phyloP scores from a whole-genome alignment of 2,113 vertebrate species.

The Pollachius pollachius region DNA sequence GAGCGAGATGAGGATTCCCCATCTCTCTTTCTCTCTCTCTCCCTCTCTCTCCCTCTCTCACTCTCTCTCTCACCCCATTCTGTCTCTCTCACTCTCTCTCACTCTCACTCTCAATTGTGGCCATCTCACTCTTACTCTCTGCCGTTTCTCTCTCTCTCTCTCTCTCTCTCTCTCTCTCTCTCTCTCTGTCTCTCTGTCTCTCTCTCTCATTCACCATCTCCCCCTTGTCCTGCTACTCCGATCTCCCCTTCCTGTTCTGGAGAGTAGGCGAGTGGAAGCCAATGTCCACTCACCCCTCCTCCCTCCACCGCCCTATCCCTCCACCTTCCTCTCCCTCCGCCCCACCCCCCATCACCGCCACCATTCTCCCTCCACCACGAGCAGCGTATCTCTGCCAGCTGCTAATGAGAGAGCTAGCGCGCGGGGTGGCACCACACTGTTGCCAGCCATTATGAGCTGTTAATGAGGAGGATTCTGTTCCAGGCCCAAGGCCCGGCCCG shows the following conservation, averaged over 20 bases:
- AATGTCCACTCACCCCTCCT: conserved; percentile 84
- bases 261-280: conserved; percentile 77
- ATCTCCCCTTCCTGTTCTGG: conserved; percentile 68
- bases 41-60: conserved; percentile 56
- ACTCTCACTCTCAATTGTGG: conserved; percentile 50
- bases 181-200: conserved; percentile 51
- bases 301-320: conserved; percentile 72
- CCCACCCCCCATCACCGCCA: too few species aligned
- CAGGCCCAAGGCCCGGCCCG: conserved; percentile 71
- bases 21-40: conserved; percentile 26
- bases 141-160: conserved; percentile 63
- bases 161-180: conserved; percentile 51
- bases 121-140: conserved; percentile 47
- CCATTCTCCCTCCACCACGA: too few species aligned
- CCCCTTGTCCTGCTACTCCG: conserved; percentile 44
- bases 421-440: conserved; percentile 64
- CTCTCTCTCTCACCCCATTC: conserved; percentile 56
- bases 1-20: conserved; percentile 83
- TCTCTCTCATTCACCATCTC: conserved; percentile 42
- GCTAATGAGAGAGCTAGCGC: conserved; percentile 83
- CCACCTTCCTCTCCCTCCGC: too few species aligned
- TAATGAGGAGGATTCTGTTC: conserved; percentile 87
- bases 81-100: conserved; percentile 63
- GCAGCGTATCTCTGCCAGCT: conserved; percentile 77
- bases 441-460: conserved; percentile 88